Evolutionary conservation across 2,888 invertebrate genomes (phyloP).

Genomic region (Incurvaria masculella): DNA sequence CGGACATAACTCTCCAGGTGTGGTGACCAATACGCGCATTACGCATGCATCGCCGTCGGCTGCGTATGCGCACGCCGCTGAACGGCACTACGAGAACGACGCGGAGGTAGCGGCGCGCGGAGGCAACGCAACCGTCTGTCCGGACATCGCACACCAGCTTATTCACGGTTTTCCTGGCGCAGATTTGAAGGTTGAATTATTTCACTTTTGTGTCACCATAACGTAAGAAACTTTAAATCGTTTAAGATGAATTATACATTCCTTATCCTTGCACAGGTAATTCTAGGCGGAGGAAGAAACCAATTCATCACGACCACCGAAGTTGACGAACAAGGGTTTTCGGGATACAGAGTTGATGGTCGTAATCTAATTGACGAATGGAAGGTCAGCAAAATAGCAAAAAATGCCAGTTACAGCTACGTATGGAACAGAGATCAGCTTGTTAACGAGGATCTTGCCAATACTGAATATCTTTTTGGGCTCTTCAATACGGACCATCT

Average conservation of each 20-base stretch:
- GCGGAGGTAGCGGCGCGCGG: slow-evolving; percentile 36
- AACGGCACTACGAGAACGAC: slow-evolving; percentile 69
- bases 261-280: slow-evolving; percentile 24
- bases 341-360: slow-evolving; percentile 51
- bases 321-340: slow-evolving; percentile 36
- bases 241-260: too few relatives aligned
- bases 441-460: slow-evolving; percentile 31
- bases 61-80: slow-evolving; percentile 43
- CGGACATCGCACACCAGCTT: slow-evolving; percentile 71
- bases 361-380: slow-evolving; percentile 60
- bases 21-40: slow-evolving; percentile 72
- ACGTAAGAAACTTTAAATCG: too few relatives aligned
- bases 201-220: neutral
- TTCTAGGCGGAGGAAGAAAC: slow-evolving; percentile 58
- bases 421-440: slow-evolving; percentile 50
- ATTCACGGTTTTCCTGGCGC: slow-evolving; percentile 57
- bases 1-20: too few relatives aligned
- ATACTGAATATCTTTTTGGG: slow-evolving; percentile 44
- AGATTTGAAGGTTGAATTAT: slow-evolving; percentile 48
- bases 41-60: slow-evolving; percentile 76
- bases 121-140: slow-evolving; percentile 47
- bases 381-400: slow-evolving; percentile 32
- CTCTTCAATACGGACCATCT: slow-evolving; percentile 44
- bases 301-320: slow-evolving; percentile 43
- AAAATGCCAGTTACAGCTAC: slow-evolving; percentile 27